A percentile compares a stretch with the other conserved stretches of the same genome.
These are phyloP conservation scores for Indri indri DNA, from an alignment of 2,113 vertebrate species.

Conservation along the genomic window DNA sequence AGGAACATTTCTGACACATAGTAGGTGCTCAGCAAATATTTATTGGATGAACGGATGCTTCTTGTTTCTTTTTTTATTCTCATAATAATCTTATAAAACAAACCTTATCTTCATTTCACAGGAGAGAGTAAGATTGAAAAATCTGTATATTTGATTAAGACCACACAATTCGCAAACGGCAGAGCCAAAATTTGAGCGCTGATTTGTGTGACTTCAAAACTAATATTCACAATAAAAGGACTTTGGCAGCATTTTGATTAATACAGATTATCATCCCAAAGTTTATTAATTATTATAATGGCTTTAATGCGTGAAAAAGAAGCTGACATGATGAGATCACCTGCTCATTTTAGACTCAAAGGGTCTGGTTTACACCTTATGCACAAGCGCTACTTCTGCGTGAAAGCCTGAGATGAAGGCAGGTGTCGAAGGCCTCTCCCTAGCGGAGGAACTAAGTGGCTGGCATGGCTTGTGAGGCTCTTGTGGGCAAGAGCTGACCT, in stretches of 20 bases:
- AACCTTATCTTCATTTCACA: background rate
- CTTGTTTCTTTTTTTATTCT: background rate
- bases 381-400: background rate
- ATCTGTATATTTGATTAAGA: background rate
- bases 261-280: background rate
- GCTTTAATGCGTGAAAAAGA: background rate
- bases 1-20: slow-evolving; percentile 8
- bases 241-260: slow-evolving; percentile 19
- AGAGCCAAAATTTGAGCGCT: background rate
- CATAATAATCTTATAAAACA: background rate
- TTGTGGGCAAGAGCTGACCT: background rate
- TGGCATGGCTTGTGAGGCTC: background rate
- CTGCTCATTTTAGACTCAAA: background rate
- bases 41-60: background rate
- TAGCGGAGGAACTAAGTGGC: background rate
- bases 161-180: background rate
- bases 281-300: background rate
- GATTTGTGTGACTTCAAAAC: background rate
- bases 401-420: background rate
- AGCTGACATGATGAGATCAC: background rate
- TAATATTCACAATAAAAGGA: background rate
- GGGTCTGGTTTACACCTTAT: background rate
- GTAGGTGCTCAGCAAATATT: background rate
- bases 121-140: background rate
- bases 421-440: background rate